Base-by-base conservation (phyloP, 2,888 invertebrate genomes). In the Unio delphinus region DNA sequence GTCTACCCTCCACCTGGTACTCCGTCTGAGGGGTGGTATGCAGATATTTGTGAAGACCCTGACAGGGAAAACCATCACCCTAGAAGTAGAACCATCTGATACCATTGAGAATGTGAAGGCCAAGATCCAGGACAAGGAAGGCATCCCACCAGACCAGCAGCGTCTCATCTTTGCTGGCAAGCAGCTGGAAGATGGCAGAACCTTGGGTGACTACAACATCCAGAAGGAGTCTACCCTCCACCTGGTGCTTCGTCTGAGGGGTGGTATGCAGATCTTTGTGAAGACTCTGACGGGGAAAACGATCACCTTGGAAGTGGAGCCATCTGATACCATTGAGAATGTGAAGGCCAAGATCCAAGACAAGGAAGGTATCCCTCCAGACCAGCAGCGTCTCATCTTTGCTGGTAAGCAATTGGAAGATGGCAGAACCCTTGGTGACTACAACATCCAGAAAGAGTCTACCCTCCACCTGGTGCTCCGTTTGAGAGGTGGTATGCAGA, bases 211-310 rank as follows among this genome's bases (percentile, higher is more conserved):
- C 89, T 97, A 97, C 91, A 97, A 97, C 90, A 97, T 97, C 88
- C 96, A 97, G 91, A 96, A 97, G 90, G 96, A 96, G 90, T 97
- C 97, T 0, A 97, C 97, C 20, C 93, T 98, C 77, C 97, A 97
- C 90, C 82, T 91, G 91, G 97, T 97, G 73, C 93, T 98, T 73
- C 95, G 97, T 92, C 93, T 98, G 82, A 93, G 97, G 61, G 82
- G 81, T 61, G 80, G 81, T 81, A 95, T 96, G 90, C 94, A 98
- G 93, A 97, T 98, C 34, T 34, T 34, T 6, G 34, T 34, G 34
- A 34, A 34, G 5, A 34, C 34, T 34, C 34, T 34, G 3, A 34
- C 34, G 5, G 34, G 34, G 34, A 34, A 34, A 7, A 34, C 34
- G 5, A 34, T 34, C 34, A 34, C 34, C 34, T 6, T 34, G 7